Evolutionary conservation across 2,888 invertebrate genomes (phyloP).

Genomic region (Agrotis clavis): DNA sequence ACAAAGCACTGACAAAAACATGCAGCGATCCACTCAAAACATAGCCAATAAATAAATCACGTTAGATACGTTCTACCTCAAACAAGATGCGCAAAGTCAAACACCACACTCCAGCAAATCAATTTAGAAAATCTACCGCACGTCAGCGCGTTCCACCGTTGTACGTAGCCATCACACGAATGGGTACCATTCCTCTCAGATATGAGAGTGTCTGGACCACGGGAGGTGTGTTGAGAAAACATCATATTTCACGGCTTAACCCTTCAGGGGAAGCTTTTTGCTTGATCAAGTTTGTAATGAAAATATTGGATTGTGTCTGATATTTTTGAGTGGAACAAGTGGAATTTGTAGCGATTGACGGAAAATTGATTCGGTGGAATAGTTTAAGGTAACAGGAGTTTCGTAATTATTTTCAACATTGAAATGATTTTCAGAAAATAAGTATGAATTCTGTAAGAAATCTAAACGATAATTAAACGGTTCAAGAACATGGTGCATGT

Average conservation of each 20-base stretch:
- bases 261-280: constrained; percentile 56
- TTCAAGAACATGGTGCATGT: too few species aligned
- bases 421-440: not conserved
- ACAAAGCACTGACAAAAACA: not conserved
- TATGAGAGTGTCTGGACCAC: constrained; percentile 65
- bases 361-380: constrained; percentile 32
- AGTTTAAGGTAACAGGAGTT: constrained; percentile 38
- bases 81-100: constrained; percentile 40
- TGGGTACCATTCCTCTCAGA: constrained; percentile 60
- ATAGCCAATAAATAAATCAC: constrained; percentile 7
- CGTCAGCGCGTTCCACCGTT: constrained; percentile 55
- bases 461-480: too few species aligned
- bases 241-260: constrained; percentile 78
- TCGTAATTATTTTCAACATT: not conserved
- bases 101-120: constrained; percentile 41
- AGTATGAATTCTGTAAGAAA: too few species aligned
- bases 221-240: constrained; percentile 70
- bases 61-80: constrained; percentile 21
- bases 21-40: not conserved
- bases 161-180: constrained; percentile 48
- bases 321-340: constrained; percentile 19
- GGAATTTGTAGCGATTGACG: constrained; percentile 22
- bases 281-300: constrained; percentile 63
- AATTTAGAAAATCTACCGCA: constrained; percentile 56
- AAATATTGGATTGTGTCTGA: constrained; percentile 66